Conservation (phyloP, 2,888 invertebrate species). For the Aleiodes leptofemur region DNA sequence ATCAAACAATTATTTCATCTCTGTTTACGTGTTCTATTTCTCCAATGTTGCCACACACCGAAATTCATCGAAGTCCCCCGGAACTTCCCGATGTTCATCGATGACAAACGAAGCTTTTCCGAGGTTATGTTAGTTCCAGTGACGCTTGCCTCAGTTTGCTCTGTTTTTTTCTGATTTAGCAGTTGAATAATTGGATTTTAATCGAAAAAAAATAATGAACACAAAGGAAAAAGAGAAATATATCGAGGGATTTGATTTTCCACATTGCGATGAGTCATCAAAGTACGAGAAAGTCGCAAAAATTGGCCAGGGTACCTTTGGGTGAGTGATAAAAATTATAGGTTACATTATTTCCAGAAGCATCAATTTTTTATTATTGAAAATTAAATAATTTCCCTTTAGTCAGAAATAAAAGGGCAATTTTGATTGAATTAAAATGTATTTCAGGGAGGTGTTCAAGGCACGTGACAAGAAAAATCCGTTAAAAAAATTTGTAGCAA, state of each 20-base stretch:
- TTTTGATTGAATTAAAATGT: slow-evolving; percentile 12
- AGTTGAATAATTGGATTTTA: too few species aligned
- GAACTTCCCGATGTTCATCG: too few species aligned
- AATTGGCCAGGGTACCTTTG: slow-evolving; percentile 99
- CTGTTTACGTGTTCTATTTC: background rate
- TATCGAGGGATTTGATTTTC: slow-evolving; percentile 89
- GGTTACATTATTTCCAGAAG: slow-evolving; percentile 46
- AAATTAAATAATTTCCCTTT: slow-evolving; percentile 15
- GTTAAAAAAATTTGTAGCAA: slow-evolving; percentile 91
- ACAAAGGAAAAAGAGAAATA: slow-evolving; percentile 78
- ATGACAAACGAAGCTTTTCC: too few species aligned
- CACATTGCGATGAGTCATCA: slow-evolving; percentile 91
- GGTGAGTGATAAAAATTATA: slow-evolving; percentile 77
- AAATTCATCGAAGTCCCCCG: too few species aligned
- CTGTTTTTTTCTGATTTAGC: too few species aligned
- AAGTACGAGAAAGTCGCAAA: slow-evolving; percentile 98
- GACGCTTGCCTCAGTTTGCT: too few species aligned
- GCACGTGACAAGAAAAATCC: slow-evolving; percentile 92
- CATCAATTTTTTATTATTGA: background rate
- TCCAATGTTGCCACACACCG: too few species aligned
- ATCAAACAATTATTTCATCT: background rate
- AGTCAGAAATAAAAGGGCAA: slow-evolving; percentile 20
- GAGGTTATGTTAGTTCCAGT: too few species aligned
- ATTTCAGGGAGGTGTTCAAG: slow-evolving; percentile 94
- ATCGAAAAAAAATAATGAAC: slow-evolving; percentile 68